phyloP scores from a whole-genome alignment of 2,113 vertebrate genomes.

The Heliornis fulica region DNA sequence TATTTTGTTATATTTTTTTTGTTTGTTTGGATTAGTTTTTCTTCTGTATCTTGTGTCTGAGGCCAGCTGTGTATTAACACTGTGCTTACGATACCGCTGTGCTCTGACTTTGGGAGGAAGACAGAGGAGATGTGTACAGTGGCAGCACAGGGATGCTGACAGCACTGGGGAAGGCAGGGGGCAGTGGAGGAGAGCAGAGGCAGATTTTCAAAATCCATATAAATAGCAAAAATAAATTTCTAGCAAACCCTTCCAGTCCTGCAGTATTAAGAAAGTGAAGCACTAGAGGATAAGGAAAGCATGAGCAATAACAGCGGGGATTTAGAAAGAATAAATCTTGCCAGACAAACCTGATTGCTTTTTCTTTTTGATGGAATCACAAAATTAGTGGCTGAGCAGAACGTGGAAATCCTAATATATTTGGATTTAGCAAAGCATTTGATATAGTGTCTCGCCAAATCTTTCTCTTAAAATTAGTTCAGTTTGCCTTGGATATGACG shows the following conservation, averaged over 20 bases:
- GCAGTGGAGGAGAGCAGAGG: conserved; percentile 40
- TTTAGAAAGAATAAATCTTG: conserved; percentile 65
- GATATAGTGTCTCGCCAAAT: conserved; percentile 56
- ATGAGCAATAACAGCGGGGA: conserved; percentile 64
- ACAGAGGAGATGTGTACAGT: rapidly evolving
- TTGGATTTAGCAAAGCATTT: conserved; percentile 64
- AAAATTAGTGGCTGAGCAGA: conserved; percentile 63
- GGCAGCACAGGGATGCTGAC: background rate
- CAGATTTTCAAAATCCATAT: conserved; percentile 43
- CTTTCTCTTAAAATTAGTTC: conserved; percentile 61
- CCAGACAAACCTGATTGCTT: conserved; percentile 69
- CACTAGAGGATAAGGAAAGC: conserved; percentile 62
- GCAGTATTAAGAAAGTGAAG: conserved; percentile 54
- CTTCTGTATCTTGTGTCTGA: background rate
- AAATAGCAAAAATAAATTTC: conserved; percentile 52
- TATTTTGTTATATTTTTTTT: no score
- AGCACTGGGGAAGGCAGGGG: conserved; percentile 21
- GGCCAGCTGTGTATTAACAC: background rate
- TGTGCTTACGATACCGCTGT: background rate
- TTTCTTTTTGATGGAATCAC: conserved; percentile 64
- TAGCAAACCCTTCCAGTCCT: conserved; percentile 51
- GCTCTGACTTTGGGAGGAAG: background rate
- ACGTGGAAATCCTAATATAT: conserved; percentile 67
- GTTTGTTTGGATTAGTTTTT: background rate
- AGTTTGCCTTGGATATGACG: conserved; percentile 47